phyloP scores from a whole-genome alignment of 2,113 vertebrate genomes.

The Actenoides lindsayi region DNA sequence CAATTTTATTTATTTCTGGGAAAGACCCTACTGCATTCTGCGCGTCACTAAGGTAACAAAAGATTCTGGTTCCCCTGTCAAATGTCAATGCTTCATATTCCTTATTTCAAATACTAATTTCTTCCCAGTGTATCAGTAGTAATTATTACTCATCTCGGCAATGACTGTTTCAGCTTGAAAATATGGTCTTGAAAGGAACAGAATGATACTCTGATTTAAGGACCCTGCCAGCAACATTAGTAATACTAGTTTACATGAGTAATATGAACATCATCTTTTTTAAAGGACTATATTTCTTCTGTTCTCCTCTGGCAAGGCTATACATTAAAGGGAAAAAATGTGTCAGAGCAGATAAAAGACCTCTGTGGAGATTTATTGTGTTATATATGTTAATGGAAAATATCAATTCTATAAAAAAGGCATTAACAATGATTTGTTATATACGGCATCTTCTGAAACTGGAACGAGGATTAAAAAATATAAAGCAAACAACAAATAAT shows the following conservation, averaged over 20 bases:
- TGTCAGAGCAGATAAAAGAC: neutral
- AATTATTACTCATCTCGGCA: conserved; percentile 10
- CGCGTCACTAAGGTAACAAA: neutral
- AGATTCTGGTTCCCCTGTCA: neutral
- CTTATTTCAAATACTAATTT: conserved; percentile 2
- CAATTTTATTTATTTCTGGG: neutral
- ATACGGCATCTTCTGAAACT: neutral
- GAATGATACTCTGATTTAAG: conserved; percentile 21
- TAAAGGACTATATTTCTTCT: conserved; percentile 33
- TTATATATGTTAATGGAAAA: conserved; percentile 17
- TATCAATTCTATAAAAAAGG: conserved; percentile 9
- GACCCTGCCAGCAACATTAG: neutral
- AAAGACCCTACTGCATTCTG: neutral
- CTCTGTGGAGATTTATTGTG: conserved; percentile 17
- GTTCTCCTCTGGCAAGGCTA: neutral
- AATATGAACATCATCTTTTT: conserved; percentile 34
- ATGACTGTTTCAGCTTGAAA: conserved; percentile 15
- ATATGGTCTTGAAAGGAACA: neutral
- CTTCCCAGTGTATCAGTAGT: neutral
- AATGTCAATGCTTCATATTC: neutral
- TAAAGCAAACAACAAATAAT: neutral
- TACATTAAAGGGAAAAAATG: neutral
- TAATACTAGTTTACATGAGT: conserved; percentile 14
- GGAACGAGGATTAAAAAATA: neutral
- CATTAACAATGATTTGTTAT: conserved; percentile 30